Base-by-base conservation (phyloP, 53 echinoderm and acorn worm genomes). In the Echinarachnius parma region DNA sequence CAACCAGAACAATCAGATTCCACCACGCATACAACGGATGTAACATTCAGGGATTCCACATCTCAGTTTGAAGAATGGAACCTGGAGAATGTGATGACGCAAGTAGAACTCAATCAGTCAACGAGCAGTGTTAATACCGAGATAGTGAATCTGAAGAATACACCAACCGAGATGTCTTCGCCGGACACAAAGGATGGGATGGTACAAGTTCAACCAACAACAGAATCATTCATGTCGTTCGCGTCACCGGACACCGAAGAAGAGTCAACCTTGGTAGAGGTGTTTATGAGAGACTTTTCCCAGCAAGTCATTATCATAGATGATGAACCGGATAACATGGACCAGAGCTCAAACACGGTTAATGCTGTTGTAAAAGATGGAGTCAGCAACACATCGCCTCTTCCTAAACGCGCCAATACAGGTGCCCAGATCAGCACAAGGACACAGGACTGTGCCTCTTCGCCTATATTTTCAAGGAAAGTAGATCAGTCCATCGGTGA, bases 121-220 rank as follows among this genome's bases (percentile, higher is more conserved):
- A 65, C 47, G 32, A 46, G 65, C 31, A 65, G 65, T 31, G n/a
- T n/a, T n/a, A 65, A 65, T 23, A 65, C 65, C 24, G 1, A 9
- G 9, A 31, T 18, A n/a, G 47, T 46, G 15, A 46, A 47, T 15
- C 26, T 65, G 9, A 65, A 19, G 31, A 47, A 49, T 4, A 48
- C 24, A 21, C 27, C 66, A 9, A 46, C 31, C 27, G 13, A 49
- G 19, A 4, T 49, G 19, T 10, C 9, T 14, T 14, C 19, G 19
- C 25, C 5, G 4, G 8, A 26, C 26, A 57, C 25, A 16, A 57
- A 57, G n/a, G 57, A 57, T 4, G 8, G 5, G 26, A 57, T n/a
- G 27, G 28, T 4, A 25, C 57, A 57, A 57, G 28, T 28, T 10
- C 57, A 57, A 25, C 57, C 57, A 26, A 4, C 7, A 9, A 57